Evolutionary conservation across 2,888 invertebrate species (phyloP).

Genomic region (Stegana nigrithorax): DNA sequence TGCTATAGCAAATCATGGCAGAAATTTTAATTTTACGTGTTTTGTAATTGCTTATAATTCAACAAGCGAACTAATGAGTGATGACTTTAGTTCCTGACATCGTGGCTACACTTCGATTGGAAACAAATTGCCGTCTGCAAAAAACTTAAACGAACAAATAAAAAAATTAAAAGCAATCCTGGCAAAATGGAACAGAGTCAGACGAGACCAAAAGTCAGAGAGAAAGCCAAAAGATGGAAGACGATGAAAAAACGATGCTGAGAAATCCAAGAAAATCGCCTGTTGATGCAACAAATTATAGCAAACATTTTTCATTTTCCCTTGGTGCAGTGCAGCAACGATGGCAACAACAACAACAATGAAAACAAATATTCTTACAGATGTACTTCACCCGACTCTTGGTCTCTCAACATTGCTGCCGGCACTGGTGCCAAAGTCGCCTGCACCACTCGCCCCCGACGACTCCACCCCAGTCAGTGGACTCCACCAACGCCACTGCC

Average conservation of each 20-base stretch:
- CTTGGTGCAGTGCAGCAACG: not conserved
- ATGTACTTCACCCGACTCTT: no score
- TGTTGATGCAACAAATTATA: constrained; percentile 58
- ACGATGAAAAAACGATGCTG: not conserved
- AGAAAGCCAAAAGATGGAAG: not conserved
- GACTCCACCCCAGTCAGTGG: constrained; percentile 11
- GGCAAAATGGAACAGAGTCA: not conserved
- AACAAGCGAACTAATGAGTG: constrained; percentile 9
- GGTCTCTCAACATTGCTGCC: no score
- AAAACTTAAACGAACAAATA: constrained; percentile 6
- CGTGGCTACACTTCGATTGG: not conserved
- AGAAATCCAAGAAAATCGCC: constrained; percentile 34
- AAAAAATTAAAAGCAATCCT: not conserved
- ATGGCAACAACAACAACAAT: not conserved
- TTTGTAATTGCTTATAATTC: not conserved
- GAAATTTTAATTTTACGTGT: no score
- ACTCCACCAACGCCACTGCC: constrained; percentile 21
- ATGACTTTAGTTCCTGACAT: no score
- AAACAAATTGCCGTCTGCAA: constrained; percentile 5
- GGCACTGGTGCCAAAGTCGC: constrained; percentile 2
- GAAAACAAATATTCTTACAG: constrained; percentile 25
- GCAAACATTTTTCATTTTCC: constrained; percentile 48
- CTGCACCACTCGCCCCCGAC: not conserved
- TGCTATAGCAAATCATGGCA: no score
- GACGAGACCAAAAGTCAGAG: not conserved